Evolutionary conservation across 2,113 vertebrate genomes (phyloP).

Genomic region (Campylorhamphus procurvoides): DNA sequence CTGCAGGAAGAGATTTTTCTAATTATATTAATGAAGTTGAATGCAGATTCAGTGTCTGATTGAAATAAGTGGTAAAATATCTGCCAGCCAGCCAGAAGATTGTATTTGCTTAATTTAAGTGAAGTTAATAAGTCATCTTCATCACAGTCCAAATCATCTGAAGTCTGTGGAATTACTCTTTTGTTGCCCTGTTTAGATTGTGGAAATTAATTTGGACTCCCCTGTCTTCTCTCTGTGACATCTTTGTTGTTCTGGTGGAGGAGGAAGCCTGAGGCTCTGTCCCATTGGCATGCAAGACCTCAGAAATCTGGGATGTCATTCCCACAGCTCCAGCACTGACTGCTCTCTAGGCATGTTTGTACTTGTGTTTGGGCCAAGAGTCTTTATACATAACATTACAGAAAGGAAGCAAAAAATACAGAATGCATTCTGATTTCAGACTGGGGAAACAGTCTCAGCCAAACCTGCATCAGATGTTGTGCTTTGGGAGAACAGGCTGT

Average conservation of each 20-base stretch:
- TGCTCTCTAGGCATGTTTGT: not conserved
- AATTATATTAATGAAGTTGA: not conserved
- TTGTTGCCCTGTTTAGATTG: not conserved
- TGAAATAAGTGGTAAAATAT: not conserved
- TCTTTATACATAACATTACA: not conserved
- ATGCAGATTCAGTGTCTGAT: not conserved
- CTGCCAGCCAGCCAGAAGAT: not conserved
- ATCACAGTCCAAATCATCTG: not conserved
- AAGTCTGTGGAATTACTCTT: not conserved
- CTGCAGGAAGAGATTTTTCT: not conserved
- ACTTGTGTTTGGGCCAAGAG: not conserved
- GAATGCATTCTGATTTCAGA: not conserved
- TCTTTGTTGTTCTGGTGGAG: not conserved
- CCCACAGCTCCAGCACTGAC: not conserved
- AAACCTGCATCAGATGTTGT: not conserved
- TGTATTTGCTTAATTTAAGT: not conserved
- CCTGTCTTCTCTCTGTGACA: not conserved
- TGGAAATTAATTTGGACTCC: not conserved
- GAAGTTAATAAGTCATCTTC: not conserved
- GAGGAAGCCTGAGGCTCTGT: not conserved
- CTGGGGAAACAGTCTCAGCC: not conserved
- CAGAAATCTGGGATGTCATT: not conserved
- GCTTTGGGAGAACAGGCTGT: not conserved
- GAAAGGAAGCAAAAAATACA: not conserved
- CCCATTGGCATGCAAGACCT: not conserved